Conservation (phyloP, 1,140 invertebrate genomes). For the Bathynomus jamesi region DNA sequence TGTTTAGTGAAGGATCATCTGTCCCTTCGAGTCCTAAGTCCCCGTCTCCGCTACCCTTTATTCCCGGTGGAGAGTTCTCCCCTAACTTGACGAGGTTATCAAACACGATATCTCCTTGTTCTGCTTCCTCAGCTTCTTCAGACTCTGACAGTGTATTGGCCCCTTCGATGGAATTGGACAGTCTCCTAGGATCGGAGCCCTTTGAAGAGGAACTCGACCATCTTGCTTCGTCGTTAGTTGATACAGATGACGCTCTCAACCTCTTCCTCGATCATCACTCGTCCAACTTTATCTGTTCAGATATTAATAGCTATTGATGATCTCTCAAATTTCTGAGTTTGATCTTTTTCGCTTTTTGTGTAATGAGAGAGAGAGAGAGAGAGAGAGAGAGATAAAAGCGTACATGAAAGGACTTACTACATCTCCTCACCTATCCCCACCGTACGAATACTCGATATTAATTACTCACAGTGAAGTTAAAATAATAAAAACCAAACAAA, state of each 20-base stretch:
- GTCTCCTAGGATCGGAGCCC: conserved; percentile 32
- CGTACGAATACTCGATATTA: background rate
- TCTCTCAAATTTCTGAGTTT: background rate
- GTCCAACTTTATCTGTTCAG: conserved; percentile 30
- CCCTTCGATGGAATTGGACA: conserved; percentile 28
- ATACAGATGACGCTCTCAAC: conserved; percentile 32
- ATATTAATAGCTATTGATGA: conserved; percentile 23
- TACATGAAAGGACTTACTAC: background rate
- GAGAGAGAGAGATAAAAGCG: too few relatives aligned
- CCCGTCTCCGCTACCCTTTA: conserved; percentile 4
- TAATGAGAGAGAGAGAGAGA: background rate
- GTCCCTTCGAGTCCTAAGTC: conserved; percentile 24
- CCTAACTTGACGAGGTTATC: conserved; percentile 11
- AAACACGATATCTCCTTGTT: conserved; percentile 12
- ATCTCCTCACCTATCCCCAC: conserved; percentile 2
- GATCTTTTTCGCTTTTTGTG: background rate
- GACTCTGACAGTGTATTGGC: conserved; percentile 5
- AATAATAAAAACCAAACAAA: background rate
- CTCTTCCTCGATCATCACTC: conserved; percentile 32
- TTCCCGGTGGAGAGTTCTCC: conserved; percentile 29
- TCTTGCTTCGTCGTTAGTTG: conserved; percentile 29
- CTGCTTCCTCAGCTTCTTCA: conserved; percentile 17
- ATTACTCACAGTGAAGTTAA: conserved; percentile 5
- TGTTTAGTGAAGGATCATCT: conserved; percentile 25
- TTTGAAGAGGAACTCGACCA: conserved; percentile 37